Evolutionary conservation across 2,888 invertebrate species (phyloP), one percentile per base, ranked within the genome.

Genomic region (Morpho helenor): DNA sequence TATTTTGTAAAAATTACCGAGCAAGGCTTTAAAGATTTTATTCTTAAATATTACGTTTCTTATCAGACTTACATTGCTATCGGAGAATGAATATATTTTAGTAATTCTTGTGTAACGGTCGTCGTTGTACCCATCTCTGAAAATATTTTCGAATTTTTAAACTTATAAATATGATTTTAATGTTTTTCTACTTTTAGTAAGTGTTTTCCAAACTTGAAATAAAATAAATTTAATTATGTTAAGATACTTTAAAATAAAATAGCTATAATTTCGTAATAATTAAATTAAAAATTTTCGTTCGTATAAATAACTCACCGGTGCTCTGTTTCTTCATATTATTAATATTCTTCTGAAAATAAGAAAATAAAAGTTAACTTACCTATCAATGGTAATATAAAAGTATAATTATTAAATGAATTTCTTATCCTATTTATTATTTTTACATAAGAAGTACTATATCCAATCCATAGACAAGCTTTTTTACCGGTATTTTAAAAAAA

Each of bases 41-140:
- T 16, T 16, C 16, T 16, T 16, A 16, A 16, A 3, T 9, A 23
- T 39, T 49, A 7, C 16, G 4, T 23, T 43, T 10, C 6, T 42
- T 10, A 43, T 4, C 16, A 46, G n/a, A 54, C 65, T 64, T 67
- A 51, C 45, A 44, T 5, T 68, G 59, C 50, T 48, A 43, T 53
- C 1, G 52, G 52, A 8, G 47, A 23, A 23, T 42, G 40, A 8
- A 51, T 70, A 43, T 77, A 69, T 23, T 68, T 68, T 0, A 85
- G 60, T 2, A 84, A 50, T 3, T 79, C 74, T 45, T 80, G 76
- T 0, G 83, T 84, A 0, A 79, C 77, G 1, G 80, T 78, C 0
- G 84, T 84, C 0, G 76, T 80, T 16, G 75, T 73, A 1, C 81
- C 82, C 39, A 77, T 79, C 45, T 84, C 86, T 82, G 64, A 7